phyloP scores from a whole-genome alignment of 2,113 vertebrate species.

The Cettia cetti region DNA sequence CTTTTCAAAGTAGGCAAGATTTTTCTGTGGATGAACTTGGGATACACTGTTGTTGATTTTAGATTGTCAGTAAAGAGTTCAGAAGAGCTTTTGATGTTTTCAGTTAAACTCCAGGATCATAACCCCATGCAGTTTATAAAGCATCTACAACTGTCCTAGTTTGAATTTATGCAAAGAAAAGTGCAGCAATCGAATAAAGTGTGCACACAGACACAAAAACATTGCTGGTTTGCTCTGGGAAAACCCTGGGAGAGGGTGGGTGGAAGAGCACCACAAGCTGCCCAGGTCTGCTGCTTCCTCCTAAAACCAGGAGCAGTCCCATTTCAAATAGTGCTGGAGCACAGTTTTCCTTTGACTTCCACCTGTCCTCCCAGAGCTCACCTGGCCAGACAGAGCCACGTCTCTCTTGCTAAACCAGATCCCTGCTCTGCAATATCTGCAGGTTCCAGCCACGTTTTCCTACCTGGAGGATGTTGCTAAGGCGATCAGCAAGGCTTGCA shows the following conservation, averaged over 20 bases:
- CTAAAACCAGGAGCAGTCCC: not conserved
- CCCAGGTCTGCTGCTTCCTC: not conserved
- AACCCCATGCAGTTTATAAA: not conserved
- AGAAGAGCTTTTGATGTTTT: not conserved
- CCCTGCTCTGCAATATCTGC: fast-evolving
- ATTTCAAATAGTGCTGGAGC: not conserved
- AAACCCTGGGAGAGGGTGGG: not conserved
- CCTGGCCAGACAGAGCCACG: fast-evolving
- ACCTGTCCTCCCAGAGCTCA: not conserved
- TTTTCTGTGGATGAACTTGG: not conserved
- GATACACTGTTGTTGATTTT: not conserved
- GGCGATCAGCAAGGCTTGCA: constrained; percentile 88
- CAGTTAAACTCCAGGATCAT: not conserved
- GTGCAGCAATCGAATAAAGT: not conserved
- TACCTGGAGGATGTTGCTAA: constrained; percentile 89
- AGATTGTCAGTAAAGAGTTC: not conserved
- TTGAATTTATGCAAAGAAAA: not conserved
- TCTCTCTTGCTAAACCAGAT: not conserved
- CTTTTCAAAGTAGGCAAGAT: not conserved
- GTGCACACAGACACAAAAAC: not conserved
- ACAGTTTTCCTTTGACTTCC: not conserved
- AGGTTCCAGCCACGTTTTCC: fast-evolving
- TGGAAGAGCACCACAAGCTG: fast-evolving
- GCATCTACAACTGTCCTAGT: not conserved
- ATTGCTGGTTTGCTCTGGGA: not conserved